phyloP scores from a whole-genome alignment of 2,113 vertebrate species.

The Trogon surrucura region DNA sequence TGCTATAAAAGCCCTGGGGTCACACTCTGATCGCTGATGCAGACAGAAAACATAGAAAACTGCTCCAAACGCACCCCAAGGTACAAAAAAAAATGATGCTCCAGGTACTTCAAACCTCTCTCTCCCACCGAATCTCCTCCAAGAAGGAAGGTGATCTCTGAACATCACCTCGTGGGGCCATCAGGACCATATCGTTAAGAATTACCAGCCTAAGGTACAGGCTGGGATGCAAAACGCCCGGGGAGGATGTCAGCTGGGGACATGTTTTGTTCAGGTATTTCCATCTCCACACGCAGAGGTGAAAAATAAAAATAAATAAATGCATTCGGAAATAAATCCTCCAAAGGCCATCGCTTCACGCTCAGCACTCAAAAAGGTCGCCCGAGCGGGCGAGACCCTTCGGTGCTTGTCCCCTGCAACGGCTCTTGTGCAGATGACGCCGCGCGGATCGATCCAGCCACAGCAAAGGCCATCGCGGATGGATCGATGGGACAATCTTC shows the following conservation, averaged over 20 bases:
- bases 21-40: neutral
- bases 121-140: neutral
- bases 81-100: neutral
- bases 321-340: neutral
- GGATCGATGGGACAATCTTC: neutral
- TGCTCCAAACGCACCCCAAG: neutral
- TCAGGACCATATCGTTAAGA: neutral
- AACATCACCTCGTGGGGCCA: neutral
- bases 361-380: neutral
- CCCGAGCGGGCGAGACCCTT: neutral
- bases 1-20: neutral
- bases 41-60: neutral
- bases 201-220: neutral
- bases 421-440: neutral
- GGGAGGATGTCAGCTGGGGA: neutral
- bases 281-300: neutral
- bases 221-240: neutral
- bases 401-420: neutral
- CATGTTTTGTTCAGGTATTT: neutral
- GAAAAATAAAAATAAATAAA: neutral
- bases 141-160: neutral
- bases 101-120: neutral
- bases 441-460: neutral
- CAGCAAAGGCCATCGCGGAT: neutral
- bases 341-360: neutral